Evolutionary conservation across 1,140 invertebrate species (phyloP).

Genomic region (Centruroides vittatus): DNA sequence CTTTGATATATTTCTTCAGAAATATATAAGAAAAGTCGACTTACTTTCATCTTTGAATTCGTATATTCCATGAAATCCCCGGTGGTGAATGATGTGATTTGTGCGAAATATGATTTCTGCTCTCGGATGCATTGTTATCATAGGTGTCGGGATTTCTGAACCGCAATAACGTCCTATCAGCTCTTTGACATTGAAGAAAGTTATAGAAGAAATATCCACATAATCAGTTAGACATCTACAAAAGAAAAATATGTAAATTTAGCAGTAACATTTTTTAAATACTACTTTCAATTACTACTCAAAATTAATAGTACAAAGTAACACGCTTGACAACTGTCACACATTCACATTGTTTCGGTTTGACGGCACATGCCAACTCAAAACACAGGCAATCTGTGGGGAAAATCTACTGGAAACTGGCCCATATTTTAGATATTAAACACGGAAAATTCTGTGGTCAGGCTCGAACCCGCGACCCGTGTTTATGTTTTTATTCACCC

Average conservation of each 20-base stretch:
- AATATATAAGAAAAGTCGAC: background rate
- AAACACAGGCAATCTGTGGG: too few relatives aligned
- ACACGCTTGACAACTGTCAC: background rate
- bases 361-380: too few relatives aligned
- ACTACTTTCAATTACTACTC: background rate
- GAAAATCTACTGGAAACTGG: too few relatives aligned
- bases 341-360: too few relatives aligned
- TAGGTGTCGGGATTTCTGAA: conserved; percentile 14
- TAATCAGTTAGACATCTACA: conserved; percentile 25
- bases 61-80: conserved; percentile 26
- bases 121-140: conserved; percentile 26
- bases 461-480: too few relatives aligned
- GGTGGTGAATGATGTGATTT: conserved; percentile 24
- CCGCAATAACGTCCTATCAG: conserved; percentile 27
- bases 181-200: conserved; percentile 18
- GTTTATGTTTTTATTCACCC: too few relatives aligned
- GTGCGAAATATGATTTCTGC: conserved; percentile 27
- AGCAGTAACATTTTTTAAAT: background rate
- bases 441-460: too few relatives aligned
- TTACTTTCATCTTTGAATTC: conserved; percentile 29
- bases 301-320: too few relatives aligned
- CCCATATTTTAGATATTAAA: too few relatives aligned
- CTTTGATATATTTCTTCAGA: too few relatives aligned
- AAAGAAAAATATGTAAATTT: background rate
- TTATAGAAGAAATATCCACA: conserved; percentile 23